Percentiles rank a stretch among this genome's conserved stretches.
Evolutionary conservation across 2,888 invertebrate species (phyloP).

Genomic region (Caenorhabditis zanzibari): DNA sequence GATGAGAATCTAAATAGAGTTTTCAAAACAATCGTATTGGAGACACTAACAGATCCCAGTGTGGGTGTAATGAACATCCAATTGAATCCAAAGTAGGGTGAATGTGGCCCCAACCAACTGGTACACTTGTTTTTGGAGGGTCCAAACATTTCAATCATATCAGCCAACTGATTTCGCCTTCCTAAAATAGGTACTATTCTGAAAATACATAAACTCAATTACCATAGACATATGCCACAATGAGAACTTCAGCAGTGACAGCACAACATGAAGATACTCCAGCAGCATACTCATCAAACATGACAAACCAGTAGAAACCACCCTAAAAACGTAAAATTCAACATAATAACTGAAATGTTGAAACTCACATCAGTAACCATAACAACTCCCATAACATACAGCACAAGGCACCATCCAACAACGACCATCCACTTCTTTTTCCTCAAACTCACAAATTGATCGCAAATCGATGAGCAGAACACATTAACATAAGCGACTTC

Average conservation of each 20-base stretch:
- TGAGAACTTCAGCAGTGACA: slow-evolving; percentile 63
- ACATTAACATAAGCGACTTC: slow-evolving; percentile 62
- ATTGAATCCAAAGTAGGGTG: slow-evolving; percentile 66
- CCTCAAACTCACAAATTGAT: slow-evolving; percentile 71
- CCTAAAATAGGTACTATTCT: slow-evolving; percentile 34
- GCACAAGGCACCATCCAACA: slow-evolving; percentile 64
- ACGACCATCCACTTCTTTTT: slow-evolving; percentile 70
- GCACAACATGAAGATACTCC: slow-evolving; percentile 73
- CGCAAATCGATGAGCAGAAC: slow-evolving; percentile 73
- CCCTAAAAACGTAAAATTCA: slow-evolving; percentile 57
- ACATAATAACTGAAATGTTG: background rate
- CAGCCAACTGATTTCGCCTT: slow-evolving; percentile 68
- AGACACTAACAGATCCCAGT: slow-evolving; percentile 38
- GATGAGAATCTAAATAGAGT: slow-evolving; percentile 28
- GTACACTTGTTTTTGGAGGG: slow-evolving; percentile 54
- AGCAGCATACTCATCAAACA: slow-evolving; percentile 77
- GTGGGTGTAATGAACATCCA: slow-evolving; percentile 60
- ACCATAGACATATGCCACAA: slow-evolving; percentile 76
- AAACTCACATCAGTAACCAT: slow-evolving; percentile 72
- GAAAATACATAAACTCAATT: background rate
- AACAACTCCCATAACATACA: slow-evolving; percentile 71
- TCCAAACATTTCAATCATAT: slow-evolving; percentile 77
- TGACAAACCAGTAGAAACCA: slow-evolving; percentile 77
- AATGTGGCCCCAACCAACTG: slow-evolving; percentile 48
- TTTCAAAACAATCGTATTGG: background rate